Evolutionary conservation across 2,113 vertebrate genomes (phyloP).

Genomic region (Myocastor coypus): DNA sequence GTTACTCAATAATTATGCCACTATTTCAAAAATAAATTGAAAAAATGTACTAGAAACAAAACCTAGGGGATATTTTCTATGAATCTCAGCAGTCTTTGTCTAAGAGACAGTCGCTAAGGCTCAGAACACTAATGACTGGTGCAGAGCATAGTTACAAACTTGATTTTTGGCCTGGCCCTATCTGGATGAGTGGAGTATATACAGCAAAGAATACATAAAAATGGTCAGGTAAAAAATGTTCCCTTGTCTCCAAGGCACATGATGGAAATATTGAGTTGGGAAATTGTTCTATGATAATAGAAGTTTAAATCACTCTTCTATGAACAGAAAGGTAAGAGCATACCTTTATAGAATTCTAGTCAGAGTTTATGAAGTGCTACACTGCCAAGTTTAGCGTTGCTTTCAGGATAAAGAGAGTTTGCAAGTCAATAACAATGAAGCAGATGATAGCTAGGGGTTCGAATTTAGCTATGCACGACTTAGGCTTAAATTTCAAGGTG

Average conservation of each 20-base stretch:
- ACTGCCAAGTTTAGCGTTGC: not conserved
- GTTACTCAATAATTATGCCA: conserved; percentile 36
- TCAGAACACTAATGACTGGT: not conserved
- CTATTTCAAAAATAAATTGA: conserved; percentile 50
- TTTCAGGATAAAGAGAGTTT: conserved; percentile 48
- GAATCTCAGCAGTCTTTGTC: not conserved
- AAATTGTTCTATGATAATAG: conserved; percentile 38
- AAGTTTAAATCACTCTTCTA: conserved; percentile 44
- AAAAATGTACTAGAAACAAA: conserved; percentile 19
- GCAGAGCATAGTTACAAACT: not conserved
- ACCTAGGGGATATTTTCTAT: not conserved
- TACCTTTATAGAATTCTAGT: conserved; percentile 27
- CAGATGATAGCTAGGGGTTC: conserved; percentile 8
- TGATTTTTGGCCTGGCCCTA: not conserved
- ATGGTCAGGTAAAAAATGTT: conserved; percentile 33
- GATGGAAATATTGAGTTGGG: not conserved
- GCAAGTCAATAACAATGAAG: conserved; percentile 53
- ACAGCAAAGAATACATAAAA: not conserved
- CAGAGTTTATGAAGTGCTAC: not conserved
- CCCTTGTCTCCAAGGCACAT: conserved; percentile 26
- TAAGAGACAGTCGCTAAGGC: not conserved
- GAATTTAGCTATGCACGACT: conserved; percentile 37
- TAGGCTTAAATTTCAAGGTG: conserved; percentile 35
- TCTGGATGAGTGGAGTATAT: not conserved
- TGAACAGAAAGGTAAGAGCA: not conserved